phyloP scores from a whole-genome alignment of 2,113 vertebrate species.

The Chrysochloris asiatica region DNA sequence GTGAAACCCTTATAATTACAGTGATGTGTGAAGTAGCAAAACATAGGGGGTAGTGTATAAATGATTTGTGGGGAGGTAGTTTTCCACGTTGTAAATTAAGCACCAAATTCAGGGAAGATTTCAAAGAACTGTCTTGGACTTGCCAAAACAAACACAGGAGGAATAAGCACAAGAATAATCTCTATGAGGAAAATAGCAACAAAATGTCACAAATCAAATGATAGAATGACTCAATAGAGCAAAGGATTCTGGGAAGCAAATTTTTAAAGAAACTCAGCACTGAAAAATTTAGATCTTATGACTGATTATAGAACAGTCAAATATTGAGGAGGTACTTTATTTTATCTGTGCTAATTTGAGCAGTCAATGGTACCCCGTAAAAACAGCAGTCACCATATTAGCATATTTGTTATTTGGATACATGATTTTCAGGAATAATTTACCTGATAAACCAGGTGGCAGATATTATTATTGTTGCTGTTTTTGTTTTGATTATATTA shows the following conservation, averaged over 20 bases:
- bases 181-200: slow-evolving; percentile 41
- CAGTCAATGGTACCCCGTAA: slow-evolving; percentile 22
- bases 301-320: slow-evolving; percentile 18
- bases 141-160: slow-evolving; percentile 62
- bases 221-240: slow-evolving; percentile 17
- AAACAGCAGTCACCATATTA: slow-evolving; percentile 35
- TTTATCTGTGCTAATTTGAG: slow-evolving; percentile 55
- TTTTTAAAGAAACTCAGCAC: slow-evolving; percentile 33
- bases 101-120: slow-evolving; percentile 48
- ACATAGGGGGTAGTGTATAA: slow-evolving; percentile 38
- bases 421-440: slow-evolving; percentile 19
- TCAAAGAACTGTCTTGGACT: slow-evolving; percentile 61
- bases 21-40: slow-evolving; percentile 43
- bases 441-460: background rate
- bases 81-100: slow-evolving; percentile 59
- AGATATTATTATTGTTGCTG: slow-evolving; percentile 1
- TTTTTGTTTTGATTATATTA: slow-evolving; percentile 40
- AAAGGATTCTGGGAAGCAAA: slow-evolving; percentile 26
- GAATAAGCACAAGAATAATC: slow-evolving; percentile 57
- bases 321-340: slow-evolving; percentile 49
- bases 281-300: slow-evolving; percentile 38
- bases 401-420: background rate
- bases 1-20: slow-evolving; percentile 40
- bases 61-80: slow-evolving; percentile 22
- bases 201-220: slow-evolving; percentile 54